Evolutionary conservation across 2,113 vertebrate genomes (phyloP).

Genomic region (Phasianus colchicus): DNA sequence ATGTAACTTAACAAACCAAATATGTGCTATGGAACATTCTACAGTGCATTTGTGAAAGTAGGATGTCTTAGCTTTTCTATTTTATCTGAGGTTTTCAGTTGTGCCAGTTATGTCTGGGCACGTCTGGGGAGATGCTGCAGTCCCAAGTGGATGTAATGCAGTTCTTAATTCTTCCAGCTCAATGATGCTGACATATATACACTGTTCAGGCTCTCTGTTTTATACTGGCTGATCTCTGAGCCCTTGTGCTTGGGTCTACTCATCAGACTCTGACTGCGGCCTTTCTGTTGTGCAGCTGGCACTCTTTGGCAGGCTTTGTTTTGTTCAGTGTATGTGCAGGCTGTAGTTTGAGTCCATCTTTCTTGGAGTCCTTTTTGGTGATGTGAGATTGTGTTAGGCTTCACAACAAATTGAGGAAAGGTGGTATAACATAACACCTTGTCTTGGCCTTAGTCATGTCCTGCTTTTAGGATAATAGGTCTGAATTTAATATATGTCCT

Average conservation of each 20-base stretch:
- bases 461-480: background rate
- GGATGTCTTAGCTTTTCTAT: background rate
- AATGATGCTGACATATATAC: too few relatives aligned
- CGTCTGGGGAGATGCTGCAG: background rate
- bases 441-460: background rate
- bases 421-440: fast-evolving
- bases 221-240: background rate
- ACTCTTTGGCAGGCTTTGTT: background rate
- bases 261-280: background rate
- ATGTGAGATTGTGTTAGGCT: background rate
- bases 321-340: background rate
- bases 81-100: background rate
- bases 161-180: too few relatives aligned
- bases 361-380: background rate
- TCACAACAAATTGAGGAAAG: background rate
- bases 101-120: background rate
- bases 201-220: background rate
- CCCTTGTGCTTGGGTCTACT: background rate
- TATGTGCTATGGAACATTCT: background rate
- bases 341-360: background rate
- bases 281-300: background rate
- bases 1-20: background rate
- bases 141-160: too few relatives aligned
- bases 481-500: background rate
- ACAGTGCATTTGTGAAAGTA: background rate